Base-by-base conservation (phyloP, 2,113 vertebrate species). In the Onychorhynchus coronatus region DNA sequence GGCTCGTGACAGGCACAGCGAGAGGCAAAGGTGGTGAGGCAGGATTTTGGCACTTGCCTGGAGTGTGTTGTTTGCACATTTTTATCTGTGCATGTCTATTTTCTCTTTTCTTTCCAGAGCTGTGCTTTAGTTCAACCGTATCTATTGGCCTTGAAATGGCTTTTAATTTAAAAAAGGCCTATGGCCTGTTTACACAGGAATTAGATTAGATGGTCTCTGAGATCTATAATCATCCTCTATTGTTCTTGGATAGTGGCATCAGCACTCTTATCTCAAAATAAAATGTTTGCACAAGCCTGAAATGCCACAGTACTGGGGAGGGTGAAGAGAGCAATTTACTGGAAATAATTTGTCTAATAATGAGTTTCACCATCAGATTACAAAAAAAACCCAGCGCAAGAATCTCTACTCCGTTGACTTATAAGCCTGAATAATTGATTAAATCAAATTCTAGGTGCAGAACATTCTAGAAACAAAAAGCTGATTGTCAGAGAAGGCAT, bases 201-300 rank as follows among this genome's bases (percentile, higher is more conserved):
- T 89, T 74, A 84, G 47, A 67, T 74, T 23, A 91, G 94, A 62
- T 92, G 55, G 49, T 75, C 78, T 90, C 7, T 49, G 82, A 90
- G 85, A 91, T 79, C 67, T 41, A 12, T 80, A 91, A 71, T 86
- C 15, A 7, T 41, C 56, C 49, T 56, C 70, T 95, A 1, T 95
- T 95, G 80, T 94, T 96, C 73, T 96, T 97, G 94, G 95, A 91
- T 18, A 58, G 70, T 6, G n/a, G 47, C 84, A 87, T 5, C 73
- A 78, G 62, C 49, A 2, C 82, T 77, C 35, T 70, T 80, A 88
- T 80, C 93, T 91, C 39, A 8, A 71, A 83, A 72, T 55, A 79
- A 89, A 80, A 67, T 50, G 55, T 90, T 94, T 95, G 90, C 65
- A 88, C 67, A 74, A 67, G 93, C 41, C 88, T 91, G 37, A 66